Base-by-base conservation (phyloP, 1,140 invertebrate species). In the Zaprionus gabonicus region DNA sequence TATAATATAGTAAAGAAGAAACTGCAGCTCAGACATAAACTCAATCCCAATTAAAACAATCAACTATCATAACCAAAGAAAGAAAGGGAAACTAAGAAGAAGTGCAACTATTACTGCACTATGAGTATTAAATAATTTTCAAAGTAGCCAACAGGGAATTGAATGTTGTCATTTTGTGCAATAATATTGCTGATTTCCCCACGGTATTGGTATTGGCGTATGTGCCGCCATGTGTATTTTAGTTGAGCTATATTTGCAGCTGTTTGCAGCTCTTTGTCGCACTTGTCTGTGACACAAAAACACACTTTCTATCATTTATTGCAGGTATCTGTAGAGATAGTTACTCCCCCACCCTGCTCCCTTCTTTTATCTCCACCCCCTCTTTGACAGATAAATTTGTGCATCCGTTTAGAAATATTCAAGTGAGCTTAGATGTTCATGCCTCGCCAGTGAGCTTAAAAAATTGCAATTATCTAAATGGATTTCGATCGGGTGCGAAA, bases 381-480 rank as follows among this genome's bases (percentile, higher is more conserved):
- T 25, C 46, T 85, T 85, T 85, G 80, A 87, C 56, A 76, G 78
- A 71, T 71, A 80, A 76, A 90, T 80, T 88, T 90, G 85, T 79
- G 78, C 85, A 88, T 75, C 57, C 85, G 75, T 81, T 85, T 81
- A 81, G 85, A 88, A 90, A 82, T 84, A 84, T 87, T 72, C 78
- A 81, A 88, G 81, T 84, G 81, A 59, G 68, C 76, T 71, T 74
- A 81, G 80, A 74, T 81, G 76, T 82, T 74, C 69, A 78, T 68
- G 69, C 71, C 71, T 58, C 41, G 65, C 38, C 34, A 58, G 65
- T 6, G 55, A 67, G 65, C 65, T 34, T 31, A 44, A 58, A 80
- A 86, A 90, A 71, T 80, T 74, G 79, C 79, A 88, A 90, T 88
- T 90, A 88, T 85, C 67, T 82, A 82, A 90, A 88, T 90, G 85